Evolutionary conservation across 2,888 invertebrate species (phyloP).

Genomic region (Rotaria sp.): DNA sequence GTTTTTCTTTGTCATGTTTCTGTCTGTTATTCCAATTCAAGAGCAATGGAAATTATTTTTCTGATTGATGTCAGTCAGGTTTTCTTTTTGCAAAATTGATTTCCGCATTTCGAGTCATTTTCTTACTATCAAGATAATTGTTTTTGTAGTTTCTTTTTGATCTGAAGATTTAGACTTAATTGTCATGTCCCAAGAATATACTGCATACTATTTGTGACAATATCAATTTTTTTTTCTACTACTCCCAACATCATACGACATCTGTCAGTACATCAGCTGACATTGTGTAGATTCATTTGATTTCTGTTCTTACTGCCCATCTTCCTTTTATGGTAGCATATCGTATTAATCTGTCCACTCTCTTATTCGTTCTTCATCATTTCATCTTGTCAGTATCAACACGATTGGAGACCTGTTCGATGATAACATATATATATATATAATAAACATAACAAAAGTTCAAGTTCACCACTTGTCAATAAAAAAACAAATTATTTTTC

Average conservation of each 20-base stretch:
- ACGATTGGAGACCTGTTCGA: constrained; percentile 1
- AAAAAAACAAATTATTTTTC: constrained; percentile 8
- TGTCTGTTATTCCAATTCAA: too few species aligned
- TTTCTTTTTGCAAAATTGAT: too few species aligned
- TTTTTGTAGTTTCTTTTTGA: too few species aligned
- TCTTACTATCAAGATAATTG: too few species aligned
- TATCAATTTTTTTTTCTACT: neutral
- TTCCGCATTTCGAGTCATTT: too few species aligned
- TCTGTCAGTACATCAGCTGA: neutral
- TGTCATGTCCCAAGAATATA: too few species aligned
- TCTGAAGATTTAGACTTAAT: too few species aligned
- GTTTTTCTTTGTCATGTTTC: too few species aligned
- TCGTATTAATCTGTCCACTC: constrained; percentile 10
- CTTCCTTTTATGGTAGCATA: constrained; percentile 5
- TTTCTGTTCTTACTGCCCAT: neutral
- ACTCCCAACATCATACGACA: constrained; percentile 11
- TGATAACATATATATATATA: neutral
- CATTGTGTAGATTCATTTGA: neutral
- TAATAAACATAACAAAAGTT: neutral
- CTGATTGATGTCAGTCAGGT: too few species aligned
- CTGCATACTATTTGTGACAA: too few species aligned
- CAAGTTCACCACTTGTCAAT: constrained; percentile 4
- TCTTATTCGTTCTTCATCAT: neutral
- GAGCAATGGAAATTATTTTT: too few species aligned
- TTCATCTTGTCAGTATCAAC: constrained; percentile 3